These are phyloP conservation scores for Takifugu flavidus DNA, from an alignment of 2,113 vertebrate genomes.

Conservation along the genomic window DNA sequence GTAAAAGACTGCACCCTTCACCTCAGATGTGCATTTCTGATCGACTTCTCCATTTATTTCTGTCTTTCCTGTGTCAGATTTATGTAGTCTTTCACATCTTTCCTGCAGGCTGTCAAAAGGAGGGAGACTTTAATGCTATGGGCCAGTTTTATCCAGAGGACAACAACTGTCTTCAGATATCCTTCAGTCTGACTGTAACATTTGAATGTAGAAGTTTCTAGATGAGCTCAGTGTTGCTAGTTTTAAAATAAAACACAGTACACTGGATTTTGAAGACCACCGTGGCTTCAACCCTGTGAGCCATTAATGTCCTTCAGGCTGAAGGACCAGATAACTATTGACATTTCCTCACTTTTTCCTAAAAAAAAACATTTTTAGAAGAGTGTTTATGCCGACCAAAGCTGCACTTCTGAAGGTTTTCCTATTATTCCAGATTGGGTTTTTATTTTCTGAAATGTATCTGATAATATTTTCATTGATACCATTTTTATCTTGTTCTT, in stretches of 20 bases:
- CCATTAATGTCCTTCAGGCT: background rate
- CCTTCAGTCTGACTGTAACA: slow-evolving; percentile 67
- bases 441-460: slow-evolving; percentile 35
- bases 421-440: background rate
- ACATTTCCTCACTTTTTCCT: background rate
- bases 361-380: background rate
- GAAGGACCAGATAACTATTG: background rate
- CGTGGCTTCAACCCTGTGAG: too few relatives aligned
- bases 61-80: background rate
- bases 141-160: slow-evolving; percentile 86
- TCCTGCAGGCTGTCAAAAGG: slow-evolving; percentile 75
- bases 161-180: slow-evolving; percentile 89
- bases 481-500: slow-evolving; percentile 70
- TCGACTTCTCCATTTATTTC: background rate
- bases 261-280: too few relatives aligned
- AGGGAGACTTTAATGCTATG: slow-evolving; percentile 66
- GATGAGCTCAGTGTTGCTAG: background rate
- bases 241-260: too few relatives aligned
- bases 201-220: background rate
- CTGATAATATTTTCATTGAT: slow-evolving; percentile 50
- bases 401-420: background rate
- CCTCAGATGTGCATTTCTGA: background rate
- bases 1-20: slow-evolving; percentile 61
- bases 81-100: slow-evolving; percentile 9
- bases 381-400: background rate